phyloP scores from a whole-genome alignment of 2,113 vertebrate genomes.

The mouse (Mus musculus) region DNA sequence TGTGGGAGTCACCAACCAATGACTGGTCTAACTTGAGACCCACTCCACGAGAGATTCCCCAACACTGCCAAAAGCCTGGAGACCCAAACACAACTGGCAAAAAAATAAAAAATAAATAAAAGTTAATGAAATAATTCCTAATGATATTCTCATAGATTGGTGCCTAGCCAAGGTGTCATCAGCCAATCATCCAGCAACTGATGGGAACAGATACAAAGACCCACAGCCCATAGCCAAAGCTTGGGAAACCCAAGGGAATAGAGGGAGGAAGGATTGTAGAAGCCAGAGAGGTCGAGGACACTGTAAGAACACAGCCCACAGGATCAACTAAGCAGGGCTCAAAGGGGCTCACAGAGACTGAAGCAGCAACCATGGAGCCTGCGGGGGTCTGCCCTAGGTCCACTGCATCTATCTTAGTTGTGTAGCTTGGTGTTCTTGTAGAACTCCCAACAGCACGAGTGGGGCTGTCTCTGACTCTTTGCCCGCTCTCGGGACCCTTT shows the following conservation, averaged over 20 bases:
- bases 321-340: not conserved
- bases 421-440: not conserved
- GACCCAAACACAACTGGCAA: not conserved
- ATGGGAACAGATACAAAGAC: not conserved
- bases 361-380: not conserved
- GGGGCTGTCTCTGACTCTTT: not conserved
- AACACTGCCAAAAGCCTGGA: not conserved
- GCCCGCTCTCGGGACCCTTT: not conserved
- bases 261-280: not conserved
- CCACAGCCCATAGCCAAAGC: not conserved
- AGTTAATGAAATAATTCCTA: not conserved
- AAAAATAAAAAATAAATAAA: not conserved
- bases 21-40: not conserved
- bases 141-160: not conserved
- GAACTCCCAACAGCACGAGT: not conserved
- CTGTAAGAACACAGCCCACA: not conserved
- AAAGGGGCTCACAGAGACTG: not conserved
- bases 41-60: not conserved
- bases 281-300: not conserved
- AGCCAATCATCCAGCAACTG: not conserved
- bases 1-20: not conserved
- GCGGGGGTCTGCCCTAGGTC: not conserved
- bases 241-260: not conserved
- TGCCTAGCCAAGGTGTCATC: not conserved
- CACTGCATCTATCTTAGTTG: not conserved